Evolutionary conservation across 2,797 vertebrate species (phyloP).

Genomic region (Ibycter americanus): DNA sequence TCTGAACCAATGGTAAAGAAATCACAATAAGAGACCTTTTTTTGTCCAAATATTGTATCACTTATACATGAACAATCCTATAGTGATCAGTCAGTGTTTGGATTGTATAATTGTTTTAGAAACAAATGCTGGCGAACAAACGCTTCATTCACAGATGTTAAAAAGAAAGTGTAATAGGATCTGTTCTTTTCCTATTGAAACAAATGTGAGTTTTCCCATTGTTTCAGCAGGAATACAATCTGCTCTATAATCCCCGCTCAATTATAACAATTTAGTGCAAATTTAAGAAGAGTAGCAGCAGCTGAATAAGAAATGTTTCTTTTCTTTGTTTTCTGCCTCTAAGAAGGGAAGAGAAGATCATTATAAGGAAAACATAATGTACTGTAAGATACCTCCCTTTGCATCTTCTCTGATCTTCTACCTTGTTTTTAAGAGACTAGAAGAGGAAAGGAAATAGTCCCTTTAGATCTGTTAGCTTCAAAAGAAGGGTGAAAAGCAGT

Average conservation of each 20-base stretch:
- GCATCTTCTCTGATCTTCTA: constrained; percentile 29
- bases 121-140: constrained; percentile 2
- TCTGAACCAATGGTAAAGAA: not conserved
- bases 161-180: not conserved
- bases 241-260: not conserved
- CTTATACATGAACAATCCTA: not conserved
- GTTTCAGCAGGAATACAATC: not conserved
- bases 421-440: not conserved
- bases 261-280: not conserved
- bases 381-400: not conserved
- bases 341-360: not conserved
- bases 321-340: not conserved
- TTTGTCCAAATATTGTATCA: not conserved
- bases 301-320: not conserved
- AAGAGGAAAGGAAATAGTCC: not conserved
- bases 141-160: not conserved
- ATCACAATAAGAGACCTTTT: not conserved
- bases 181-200: not conserved
- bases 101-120: constrained; percentile 3
- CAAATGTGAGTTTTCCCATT: not conserved
- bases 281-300: not conserved
- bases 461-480: constrained; percentile 24
- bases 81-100: not conserved
- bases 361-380: not conserved
- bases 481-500: constrained; percentile 1